Evolutionary conservation across 2,113 vertebrate genomes (phyloP), one percentile per base, ranked within the genome.

Genomic region (Fukomys damarensis): DNA sequence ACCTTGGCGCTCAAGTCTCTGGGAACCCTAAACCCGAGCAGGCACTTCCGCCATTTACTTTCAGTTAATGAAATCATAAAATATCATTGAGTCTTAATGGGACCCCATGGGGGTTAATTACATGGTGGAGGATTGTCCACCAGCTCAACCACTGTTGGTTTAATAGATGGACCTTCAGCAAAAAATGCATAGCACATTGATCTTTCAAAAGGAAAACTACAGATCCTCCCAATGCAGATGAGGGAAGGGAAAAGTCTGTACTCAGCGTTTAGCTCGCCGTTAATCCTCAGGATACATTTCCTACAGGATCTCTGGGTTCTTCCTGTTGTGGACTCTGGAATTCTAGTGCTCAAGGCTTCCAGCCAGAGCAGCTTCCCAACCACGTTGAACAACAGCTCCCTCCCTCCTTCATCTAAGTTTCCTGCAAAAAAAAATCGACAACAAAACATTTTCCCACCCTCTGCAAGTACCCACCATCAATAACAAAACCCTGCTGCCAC

Each of bases 91-190:
- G 11, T 95, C 91, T 96, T 97, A 97, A 96, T 90, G 91, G 94
- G 81, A 96, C 91, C 97, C 91, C 61, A 20, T 88, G 91, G 84
- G 97, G 95, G 95, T 96, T 97, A 96, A 97, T 97, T 97, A 97
- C 83, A 85, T 58, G 52, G 91, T 81, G 20, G 91, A 85, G 91
- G 91, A 89, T 38, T 54, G 86, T 97, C 88, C 87, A 66, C 0
- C 9, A 86, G 84, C 86, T 77, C 89, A 70, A 87, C 81, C 59
- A 85, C 79, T 59, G 56, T 89, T 86, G 86, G 79, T 92, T 96
- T 97, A 95, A 97, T 96, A 97, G 95, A 97, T 95, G 95, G 35
- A 79, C 68, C 93, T 95, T 96, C 68, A 65, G 94, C 63, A 77
- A 88, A 96, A 95, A 94, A 80, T 74, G 88, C 76, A 95, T 2